phyloP scores from a whole-genome alignment of 1,140 invertebrate species.

The Dolichoris vasculosae region DNA sequence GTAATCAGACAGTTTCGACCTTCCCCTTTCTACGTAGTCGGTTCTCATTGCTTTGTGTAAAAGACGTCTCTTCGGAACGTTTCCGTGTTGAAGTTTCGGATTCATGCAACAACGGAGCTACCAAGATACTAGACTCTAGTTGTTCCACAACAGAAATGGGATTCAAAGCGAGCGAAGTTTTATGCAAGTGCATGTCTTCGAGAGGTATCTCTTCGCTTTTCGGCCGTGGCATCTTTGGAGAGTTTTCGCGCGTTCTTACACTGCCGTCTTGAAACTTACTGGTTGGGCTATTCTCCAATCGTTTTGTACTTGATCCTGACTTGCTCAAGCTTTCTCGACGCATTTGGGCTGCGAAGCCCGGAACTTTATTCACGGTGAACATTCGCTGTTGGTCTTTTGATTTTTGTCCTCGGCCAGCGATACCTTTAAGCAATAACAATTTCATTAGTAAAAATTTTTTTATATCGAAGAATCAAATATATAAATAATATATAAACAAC shows the following conservation, averaged over 20 bases:
- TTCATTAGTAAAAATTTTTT: not conserved
- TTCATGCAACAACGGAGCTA: not conserved
- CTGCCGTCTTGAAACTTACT: constrained; percentile 52
- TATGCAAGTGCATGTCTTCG: constrained; percentile 81
- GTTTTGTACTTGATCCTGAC: constrained; percentile 62
- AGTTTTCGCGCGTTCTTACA: constrained; percentile 76
- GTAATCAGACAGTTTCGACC: constrained; percentile 81
- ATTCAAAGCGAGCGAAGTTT: constrained; percentile 64
- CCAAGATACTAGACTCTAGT: constrained; percentile 46
- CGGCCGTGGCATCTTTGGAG: constrained; percentile 82
- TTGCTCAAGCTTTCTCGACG: constrained; percentile 72
- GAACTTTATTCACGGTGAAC: constrained; percentile 78
- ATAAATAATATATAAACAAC: too few relatives aligned
- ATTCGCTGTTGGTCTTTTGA: constrained; percentile 67
- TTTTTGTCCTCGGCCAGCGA: constrained; percentile 5
- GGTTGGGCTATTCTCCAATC: constrained; percentile 64
- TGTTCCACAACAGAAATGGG: constrained; percentile 44
- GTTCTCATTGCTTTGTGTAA: constrained; percentile 75
- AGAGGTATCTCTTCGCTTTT: constrained; percentile 89
- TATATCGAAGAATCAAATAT: not conserved
- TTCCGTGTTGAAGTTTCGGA: constrained; percentile 53
- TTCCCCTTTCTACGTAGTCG: constrained; percentile 77
- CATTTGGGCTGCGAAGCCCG: constrained; percentile 81
- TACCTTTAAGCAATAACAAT: constrained; percentile 14
- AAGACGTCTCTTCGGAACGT: constrained; percentile 82